Conservation (phyloP, 2,797 vertebrate species). For the Calcarius lapponicus region DNA sequence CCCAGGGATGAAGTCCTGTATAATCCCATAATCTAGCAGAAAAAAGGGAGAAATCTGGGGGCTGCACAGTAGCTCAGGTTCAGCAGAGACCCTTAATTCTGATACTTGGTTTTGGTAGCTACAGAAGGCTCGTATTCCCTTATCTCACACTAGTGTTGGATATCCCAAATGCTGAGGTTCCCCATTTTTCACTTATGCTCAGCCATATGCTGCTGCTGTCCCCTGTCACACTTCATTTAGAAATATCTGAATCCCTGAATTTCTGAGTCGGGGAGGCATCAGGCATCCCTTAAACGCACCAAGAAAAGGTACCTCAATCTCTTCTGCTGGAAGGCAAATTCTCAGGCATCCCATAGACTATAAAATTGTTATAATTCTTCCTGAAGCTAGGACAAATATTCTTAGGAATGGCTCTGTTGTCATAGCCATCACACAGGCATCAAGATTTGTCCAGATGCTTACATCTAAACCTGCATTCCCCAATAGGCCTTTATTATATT, state of each 20-base stretch:
- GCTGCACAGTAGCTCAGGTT: not conserved
- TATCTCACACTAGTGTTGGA: not conserved
- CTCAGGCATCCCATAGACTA: not conserved
- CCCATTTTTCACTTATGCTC: not conserved
- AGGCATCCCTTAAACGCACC: not conserved
- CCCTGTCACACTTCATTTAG: not conserved
- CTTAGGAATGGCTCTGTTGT: not conserved
- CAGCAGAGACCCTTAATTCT: not conserved
- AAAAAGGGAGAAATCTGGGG: not conserved
- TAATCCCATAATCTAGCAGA: not conserved
- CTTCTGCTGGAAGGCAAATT: not conserved
- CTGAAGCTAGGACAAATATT: not conserved
- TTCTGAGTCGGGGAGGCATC: not conserved
- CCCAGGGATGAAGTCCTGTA: too few species aligned
- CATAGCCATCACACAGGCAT: not conserved
- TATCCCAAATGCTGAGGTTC: not conserved
- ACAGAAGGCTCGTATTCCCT: not conserved
- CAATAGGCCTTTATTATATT: not conserved
- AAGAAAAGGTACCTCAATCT: not conserved
- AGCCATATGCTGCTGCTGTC: not conserved
- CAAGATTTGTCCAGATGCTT: not conserved
- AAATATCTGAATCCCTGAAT: not conserved
- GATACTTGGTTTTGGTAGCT: not conserved
- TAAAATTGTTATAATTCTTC: not conserved
- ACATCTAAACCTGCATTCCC: not conserved